Conservation (phyloP, 2,113 vertebrate species). For the Pionites leucogaster region DNA sequence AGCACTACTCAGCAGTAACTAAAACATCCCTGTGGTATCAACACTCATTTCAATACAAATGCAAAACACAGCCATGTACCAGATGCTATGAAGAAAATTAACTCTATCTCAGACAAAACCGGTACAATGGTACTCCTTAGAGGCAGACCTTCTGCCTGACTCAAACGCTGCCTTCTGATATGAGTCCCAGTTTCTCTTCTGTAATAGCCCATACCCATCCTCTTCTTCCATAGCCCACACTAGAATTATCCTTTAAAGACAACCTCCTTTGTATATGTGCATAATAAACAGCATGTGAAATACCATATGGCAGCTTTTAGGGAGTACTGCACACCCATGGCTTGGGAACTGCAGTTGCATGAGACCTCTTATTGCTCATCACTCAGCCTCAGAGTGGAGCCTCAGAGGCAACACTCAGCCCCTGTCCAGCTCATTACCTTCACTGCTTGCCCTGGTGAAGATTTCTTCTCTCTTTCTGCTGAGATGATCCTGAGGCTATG, state of each 20-base stretch:
- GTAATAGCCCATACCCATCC: not conserved
- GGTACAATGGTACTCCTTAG: not conserved
- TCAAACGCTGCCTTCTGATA: not conserved
- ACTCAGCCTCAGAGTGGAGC: not conserved
- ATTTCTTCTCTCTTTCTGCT: not conserved
- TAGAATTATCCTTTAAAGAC: not conserved
- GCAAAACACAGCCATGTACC: not conserved
- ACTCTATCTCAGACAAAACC: not conserved
- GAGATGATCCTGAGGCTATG: accelerated
- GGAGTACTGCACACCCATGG: not conserved
- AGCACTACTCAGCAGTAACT: not conserved
- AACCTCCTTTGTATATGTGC: not conserved
- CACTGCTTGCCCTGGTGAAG: not conserved
- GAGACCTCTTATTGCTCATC: accelerated
- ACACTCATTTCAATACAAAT: not conserved
- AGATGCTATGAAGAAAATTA: not conserved
- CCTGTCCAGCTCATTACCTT: not conserved
- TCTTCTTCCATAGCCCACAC: not conserved
- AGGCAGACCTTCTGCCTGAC: not conserved
- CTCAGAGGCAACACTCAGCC: not conserved
- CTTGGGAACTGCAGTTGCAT: not conserved
- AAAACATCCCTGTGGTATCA: not conserved
- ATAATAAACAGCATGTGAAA: not conserved
- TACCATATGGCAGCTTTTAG: not conserved
- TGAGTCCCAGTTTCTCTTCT: not conserved